These are phyloP conservation scores for Panonychus citri DNA, from an alignment of 1,140 invertebrate species.

Conservation along the genomic window DNA sequence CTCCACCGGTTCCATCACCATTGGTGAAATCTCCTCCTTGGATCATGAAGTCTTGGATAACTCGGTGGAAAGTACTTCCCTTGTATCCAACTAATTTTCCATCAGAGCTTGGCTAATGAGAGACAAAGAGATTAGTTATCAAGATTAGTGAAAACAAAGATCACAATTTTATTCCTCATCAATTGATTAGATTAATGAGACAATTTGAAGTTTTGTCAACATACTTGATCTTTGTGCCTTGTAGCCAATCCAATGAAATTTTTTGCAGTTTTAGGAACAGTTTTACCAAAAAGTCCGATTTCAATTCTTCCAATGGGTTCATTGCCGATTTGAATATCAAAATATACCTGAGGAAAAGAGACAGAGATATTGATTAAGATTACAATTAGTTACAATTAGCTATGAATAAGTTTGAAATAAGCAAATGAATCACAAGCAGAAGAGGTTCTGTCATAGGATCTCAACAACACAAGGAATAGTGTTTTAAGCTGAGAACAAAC, in stretches of 20 bases:
- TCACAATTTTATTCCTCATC: slow-evolving; percentile 20
- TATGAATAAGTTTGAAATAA: neutral
- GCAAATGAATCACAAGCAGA: too few species aligned
- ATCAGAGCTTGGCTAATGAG: neutral
- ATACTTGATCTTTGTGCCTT: too few species aligned
- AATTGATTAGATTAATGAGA: slow-evolving; percentile 25
- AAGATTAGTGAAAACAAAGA: neutral
- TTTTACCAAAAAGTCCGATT: slow-evolving; percentile 78
- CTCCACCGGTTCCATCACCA: slow-evolving; percentile 59
- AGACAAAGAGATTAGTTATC: neutral
- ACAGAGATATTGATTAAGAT: slow-evolving; percentile 1
- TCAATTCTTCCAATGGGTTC: slow-evolving; percentile 52
- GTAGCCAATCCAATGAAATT: slow-evolving; percentile 63
- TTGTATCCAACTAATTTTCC: slow-evolving; percentile 34
- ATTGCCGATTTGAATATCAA: slow-evolving; percentile 64
- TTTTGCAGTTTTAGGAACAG: slow-evolving; percentile 70
- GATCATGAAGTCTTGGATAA: slow-evolving; percentile 69
- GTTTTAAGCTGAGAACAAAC: too few species aligned
- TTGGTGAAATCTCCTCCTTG: slow-evolving; percentile 85
- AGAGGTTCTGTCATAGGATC: too few species aligned
- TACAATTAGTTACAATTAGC: neutral
- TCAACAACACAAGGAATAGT: too few species aligned
- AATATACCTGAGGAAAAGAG: slow-evolving; percentile 40
- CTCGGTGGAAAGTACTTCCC: slow-evolving; percentile 50
- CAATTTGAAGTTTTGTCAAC: too few species aligned